Evolutionary conservation across 2,888 invertebrate species (phyloP).

Genomic region (Parnassius apollo): DNA sequence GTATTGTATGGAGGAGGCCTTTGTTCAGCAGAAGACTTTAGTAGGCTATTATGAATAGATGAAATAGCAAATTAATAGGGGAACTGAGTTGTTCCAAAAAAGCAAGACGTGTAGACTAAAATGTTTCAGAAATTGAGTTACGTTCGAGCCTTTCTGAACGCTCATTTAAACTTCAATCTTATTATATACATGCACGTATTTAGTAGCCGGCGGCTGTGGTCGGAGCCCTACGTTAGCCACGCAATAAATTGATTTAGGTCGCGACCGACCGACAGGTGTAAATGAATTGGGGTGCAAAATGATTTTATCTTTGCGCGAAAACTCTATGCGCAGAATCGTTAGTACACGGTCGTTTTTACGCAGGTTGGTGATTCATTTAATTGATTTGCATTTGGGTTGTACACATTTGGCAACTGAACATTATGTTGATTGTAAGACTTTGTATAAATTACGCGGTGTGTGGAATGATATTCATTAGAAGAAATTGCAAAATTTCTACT

Average conservation of each 20-base stretch:
- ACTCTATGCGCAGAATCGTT: slow-evolving; percentile 14
- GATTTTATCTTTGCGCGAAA: slow-evolving; percentile 30
- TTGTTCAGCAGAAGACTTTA: no score
- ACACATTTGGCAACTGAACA: background rate
- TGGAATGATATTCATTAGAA: no score
- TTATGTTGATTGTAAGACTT: no score
- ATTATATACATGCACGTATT: slow-evolving; percentile 12
- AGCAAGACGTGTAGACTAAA: background rate
- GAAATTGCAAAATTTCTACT: no score
- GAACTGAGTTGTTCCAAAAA: background rate
- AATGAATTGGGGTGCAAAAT: slow-evolving; percentile 49
- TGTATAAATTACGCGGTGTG: no score
- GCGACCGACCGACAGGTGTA: slow-evolving; percentile 44
- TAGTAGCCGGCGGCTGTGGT: slow-evolving; percentile 20
- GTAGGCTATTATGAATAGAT: no score
- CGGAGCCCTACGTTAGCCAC: slow-evolving; percentile 19
- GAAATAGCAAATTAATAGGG: background rate
- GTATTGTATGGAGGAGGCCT: no score
- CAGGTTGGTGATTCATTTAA: slow-evolving; percentile 6
- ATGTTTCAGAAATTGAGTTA: slow-evolving; percentile 6
- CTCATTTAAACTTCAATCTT: slow-evolving; percentile 14
- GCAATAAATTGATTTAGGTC: slow-evolving; percentile 50
- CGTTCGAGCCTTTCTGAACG: slow-evolving; percentile 10
- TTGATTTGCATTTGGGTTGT: slow-evolving; percentile 13
- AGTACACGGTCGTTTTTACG: slow-evolving; percentile 1